Base-by-base conservation (phyloP, 2,797 vertebrate genomes). In the Catharus ustulatus region DNA sequence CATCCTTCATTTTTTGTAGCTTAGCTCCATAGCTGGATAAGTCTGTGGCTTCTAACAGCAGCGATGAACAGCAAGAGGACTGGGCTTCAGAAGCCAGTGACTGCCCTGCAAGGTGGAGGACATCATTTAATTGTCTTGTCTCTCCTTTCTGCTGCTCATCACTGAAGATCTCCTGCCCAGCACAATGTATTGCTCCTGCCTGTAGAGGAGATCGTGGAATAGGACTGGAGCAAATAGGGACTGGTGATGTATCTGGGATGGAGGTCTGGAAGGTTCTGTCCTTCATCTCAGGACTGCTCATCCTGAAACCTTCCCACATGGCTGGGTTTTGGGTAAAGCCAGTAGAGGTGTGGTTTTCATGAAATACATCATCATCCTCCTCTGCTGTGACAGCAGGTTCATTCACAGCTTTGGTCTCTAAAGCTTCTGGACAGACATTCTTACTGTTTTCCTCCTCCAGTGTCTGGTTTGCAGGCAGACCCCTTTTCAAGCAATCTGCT, bases 1-100 rank as follows among this genome's bases (percentile, higher is more conserved):
- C 98, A 38, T 99, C 98, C 97, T 98, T 99, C 98, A 99, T 99
- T 97, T 98, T 98, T 85, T 98, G 99, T 83, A 99, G 98, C 92
- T 98, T 99, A 95, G 98, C 98, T 92, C 99, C 98, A 26, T 99
- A 99, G 94, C 97, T 98, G 82, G 98, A 98, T 82, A 99, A 97
- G 91, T 99, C 98, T 14, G 98, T 98, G 74, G 98, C 98, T 93
- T 99, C 98, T 97, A 99, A 97, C 40, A 99, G 97, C 63, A 99
- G 97, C 9, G 98, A 98, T 7, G 98, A 98, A 97, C 98, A 99
- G 97, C 98, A 99, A 97, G 98, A 98, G 96, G 98, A 98, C 55
- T 98, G 98, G 27, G 97, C 97, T 68, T 98, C 98, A 91, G 97
- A 97, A 90, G 92, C 94, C 80, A 98, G 96, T 2, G 97, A 97